Evolutionary conservation across 2,797 vertebrate species (phyloP).

Genomic region (Agapornis canus): DNA sequence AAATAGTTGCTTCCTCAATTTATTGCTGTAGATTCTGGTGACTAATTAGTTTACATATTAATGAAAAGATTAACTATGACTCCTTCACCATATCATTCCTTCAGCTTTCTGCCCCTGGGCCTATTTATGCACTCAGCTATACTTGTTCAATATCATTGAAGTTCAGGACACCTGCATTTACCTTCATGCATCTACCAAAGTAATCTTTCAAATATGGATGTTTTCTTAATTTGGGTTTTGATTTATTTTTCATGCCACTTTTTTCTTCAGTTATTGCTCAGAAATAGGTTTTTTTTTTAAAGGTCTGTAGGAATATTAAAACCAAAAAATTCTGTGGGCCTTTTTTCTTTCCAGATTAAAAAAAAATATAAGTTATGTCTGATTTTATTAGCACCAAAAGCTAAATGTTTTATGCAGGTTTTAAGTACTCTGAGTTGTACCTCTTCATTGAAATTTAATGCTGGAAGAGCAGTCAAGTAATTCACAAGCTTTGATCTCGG

Average conservation of each 20-base stretch:
- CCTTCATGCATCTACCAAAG: neutral
- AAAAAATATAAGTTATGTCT: neutral
- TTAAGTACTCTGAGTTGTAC: neutral
- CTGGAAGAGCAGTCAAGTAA: conserved; percentile 36
- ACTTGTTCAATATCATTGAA: neutral
- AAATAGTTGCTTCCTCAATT: conserved; percentile 18
- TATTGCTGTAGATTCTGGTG: conserved; percentile 22
- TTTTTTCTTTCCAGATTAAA: neutral
- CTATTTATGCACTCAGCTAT: neutral
- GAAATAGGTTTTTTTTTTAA: neutral
- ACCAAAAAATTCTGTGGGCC: neutral
- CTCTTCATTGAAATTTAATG: conserved; percentile 34
- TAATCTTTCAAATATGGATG: neutral
- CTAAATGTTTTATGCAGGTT: conserved; percentile 54
- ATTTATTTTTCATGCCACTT: neutral
- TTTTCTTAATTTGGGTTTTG: neutral
- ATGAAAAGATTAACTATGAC: conserved; percentile 46
- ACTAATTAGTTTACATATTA: conserved; percentile 50
- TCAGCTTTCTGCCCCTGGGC: conserved; percentile 17
- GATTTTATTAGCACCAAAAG: conserved; percentile 43
- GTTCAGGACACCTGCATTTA: neutral
- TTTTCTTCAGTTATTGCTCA: neutral
- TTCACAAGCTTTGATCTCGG: neutral
- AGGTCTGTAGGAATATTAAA: neutral
- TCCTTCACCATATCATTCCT: conserved; percentile 5